These are phyloP conservation scores for Telmatochromis sp. DNA, from an alignment of 2,113 vertebrate genomes.

Conservation along the genomic window DNA sequence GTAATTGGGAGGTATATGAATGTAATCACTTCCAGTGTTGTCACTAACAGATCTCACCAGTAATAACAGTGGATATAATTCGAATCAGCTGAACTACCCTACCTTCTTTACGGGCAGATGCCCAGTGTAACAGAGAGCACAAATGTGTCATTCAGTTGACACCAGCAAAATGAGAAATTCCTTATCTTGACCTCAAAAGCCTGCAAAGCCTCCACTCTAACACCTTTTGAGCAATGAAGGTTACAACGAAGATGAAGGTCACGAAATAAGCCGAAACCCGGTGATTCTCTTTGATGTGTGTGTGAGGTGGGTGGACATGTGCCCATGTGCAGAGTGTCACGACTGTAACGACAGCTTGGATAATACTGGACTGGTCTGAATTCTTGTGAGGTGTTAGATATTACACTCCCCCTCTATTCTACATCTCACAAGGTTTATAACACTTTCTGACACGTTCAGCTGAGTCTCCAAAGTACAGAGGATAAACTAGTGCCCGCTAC, in stretches of 20 bases:
- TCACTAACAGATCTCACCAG: background rate
- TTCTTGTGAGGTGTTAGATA: constrained; percentile 33
- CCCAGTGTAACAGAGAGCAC: background rate
- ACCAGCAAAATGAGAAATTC: constrained; percentile 50
- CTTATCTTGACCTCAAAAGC: background rate
- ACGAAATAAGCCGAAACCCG: background rate
- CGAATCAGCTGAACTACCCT: background rate
- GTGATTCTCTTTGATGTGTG: background rate
- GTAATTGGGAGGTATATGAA: background rate
- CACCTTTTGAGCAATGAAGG: constrained; percentile 32
- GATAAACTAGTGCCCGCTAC: background rate
- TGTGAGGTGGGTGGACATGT: background rate
- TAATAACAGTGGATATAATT: background rate
- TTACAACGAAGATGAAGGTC: constrained; percentile 4
- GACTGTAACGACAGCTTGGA: background rate
- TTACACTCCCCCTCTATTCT: background rate
- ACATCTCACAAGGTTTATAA: constrained; percentile 9
- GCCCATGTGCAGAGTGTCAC: background rate
- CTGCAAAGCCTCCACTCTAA: background rate
- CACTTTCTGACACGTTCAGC: constrained; percentile 1
- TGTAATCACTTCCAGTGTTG: background rate
- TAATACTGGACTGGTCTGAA: constrained; percentile 1
- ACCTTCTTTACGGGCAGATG: background rate
- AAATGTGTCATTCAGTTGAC: constrained; percentile 32
- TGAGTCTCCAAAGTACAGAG: background rate